Conservation (phyloP, 2,888 invertebrate genomes). For the Campoplex nolae region DNA sequence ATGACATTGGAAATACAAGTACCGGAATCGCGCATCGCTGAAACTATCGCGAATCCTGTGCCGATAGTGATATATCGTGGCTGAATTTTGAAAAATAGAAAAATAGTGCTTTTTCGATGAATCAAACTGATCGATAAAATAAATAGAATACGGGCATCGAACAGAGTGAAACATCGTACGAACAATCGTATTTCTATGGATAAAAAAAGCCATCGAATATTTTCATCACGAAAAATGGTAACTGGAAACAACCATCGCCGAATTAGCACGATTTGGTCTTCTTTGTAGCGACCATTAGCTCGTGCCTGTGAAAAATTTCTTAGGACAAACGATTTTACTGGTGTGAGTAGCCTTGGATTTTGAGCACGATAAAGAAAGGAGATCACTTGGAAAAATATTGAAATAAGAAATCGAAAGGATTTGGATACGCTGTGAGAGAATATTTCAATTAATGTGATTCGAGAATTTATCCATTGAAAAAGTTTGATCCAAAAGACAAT, state of each 20-base stretch:
- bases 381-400: neutral
- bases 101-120: neutral
- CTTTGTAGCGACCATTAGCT: neutral
- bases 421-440: neutral
- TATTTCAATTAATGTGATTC: neutral
- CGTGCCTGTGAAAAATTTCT: neutral
- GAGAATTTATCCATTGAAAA: neutral
- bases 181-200: neutral
- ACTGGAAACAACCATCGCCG: neutral
- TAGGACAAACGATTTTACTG: neutral
- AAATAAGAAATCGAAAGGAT: neutral
- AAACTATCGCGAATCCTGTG: conserved; percentile 1
- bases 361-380: too few relatives aligned
- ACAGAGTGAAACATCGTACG: neutral
- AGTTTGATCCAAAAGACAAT: neutral
- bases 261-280: neutral
- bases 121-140: neutral
- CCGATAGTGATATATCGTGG: neutral
- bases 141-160: neutral
- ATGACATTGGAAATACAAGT: conserved; percentile 14
- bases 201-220: neutral
- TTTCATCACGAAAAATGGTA: neutral
- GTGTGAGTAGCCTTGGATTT: neutral
- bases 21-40: conserved; percentile 61
- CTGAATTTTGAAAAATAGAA: conserved; percentile 4